Evolutionary conservation across 2,113 vertebrate species (phyloP).

Genomic region (Gnathochromis pfefferi): DNA sequence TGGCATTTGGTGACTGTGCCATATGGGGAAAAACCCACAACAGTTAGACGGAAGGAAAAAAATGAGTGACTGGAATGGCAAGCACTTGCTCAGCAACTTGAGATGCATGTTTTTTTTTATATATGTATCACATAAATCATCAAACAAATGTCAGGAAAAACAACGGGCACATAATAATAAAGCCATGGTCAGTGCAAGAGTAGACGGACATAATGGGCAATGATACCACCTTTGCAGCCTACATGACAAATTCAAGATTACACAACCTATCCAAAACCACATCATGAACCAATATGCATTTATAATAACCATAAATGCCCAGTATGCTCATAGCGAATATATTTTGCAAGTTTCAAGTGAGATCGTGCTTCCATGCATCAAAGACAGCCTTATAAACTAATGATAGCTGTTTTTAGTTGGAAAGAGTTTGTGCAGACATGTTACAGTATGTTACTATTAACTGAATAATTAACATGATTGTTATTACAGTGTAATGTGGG

Average conservation of each 20-base stretch:
- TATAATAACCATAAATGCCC: neutral
- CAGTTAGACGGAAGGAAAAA: neutral
- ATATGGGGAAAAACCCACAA: neutral
- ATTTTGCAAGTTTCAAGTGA: neutral
- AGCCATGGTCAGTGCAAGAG: neutral
- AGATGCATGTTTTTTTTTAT: neutral
- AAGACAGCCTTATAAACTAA: neutral
- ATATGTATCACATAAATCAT: neutral
- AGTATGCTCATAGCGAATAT: neutral
- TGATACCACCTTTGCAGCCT: neutral
- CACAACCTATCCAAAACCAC: neutral
- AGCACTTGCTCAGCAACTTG: neutral
- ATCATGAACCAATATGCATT: neutral
- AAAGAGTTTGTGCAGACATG: neutral
- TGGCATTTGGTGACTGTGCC: conserved; percentile 25
- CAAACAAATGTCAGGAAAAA: neutral
- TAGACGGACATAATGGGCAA: neutral
- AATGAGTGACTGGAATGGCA: conserved; percentile 37
- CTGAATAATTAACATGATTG: neutral
- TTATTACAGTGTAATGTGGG: neutral
- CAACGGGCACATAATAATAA: neutral
- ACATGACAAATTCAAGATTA: neutral
- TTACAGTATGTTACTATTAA: neutral
- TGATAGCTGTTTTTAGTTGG: neutral
- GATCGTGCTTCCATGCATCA: neutral